Conservation (phyloP, 1,140 invertebrate species). For the Sitobion miscanthi region DNA sequence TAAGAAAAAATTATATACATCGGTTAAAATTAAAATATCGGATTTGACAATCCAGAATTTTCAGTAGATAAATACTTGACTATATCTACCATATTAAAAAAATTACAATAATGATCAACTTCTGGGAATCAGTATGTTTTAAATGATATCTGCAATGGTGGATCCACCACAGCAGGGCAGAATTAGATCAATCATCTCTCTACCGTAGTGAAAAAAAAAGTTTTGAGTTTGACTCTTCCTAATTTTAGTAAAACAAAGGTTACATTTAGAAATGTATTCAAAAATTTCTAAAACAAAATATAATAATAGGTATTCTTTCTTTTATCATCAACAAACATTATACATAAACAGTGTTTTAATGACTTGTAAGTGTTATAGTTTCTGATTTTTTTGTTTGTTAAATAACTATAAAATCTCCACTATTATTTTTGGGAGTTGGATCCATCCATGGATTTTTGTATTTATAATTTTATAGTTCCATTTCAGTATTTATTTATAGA, state of each 20-base stretch:
- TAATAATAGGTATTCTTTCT: neutral
- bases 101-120: neutral
- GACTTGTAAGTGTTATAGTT: neutral
- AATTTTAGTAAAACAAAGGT: neutral
- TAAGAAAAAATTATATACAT: neutral
- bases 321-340: neutral
- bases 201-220: neutral
- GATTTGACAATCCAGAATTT: neutral
- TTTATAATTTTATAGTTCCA: neutral
- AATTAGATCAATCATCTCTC: neutral
- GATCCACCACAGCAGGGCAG: neutral
- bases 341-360: neutral
- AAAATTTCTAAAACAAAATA: neutral
- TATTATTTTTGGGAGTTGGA: neutral
- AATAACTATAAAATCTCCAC: neutral
- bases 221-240: neutral
- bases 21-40: neutral
- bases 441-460: neutral
- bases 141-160: neutral
- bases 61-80: neutral
- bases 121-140: neutral
- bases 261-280: neutral
- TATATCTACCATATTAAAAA: neutral
- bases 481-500: constrained; percentile 28
- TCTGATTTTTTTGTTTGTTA: neutral